These are phyloP conservation scores for Arizona elegans DNA, from an alignment of 2,113 vertebrate species.

Conservation along the genomic window DNA sequence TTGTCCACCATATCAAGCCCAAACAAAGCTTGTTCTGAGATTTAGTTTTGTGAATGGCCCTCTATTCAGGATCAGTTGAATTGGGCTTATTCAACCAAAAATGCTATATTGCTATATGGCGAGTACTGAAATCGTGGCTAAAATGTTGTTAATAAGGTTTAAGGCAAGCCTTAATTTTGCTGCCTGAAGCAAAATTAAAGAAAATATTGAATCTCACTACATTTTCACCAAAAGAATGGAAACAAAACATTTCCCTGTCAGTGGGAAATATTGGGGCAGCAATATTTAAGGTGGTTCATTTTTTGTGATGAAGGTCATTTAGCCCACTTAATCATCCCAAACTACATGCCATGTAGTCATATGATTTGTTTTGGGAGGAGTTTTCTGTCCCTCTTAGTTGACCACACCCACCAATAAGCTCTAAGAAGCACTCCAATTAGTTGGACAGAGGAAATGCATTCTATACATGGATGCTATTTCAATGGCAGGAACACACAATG, in stretches of 20 bases:
- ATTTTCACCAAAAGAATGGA: neutral
- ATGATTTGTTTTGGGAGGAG: neutral
- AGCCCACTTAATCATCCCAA: neutral
- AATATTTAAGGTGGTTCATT: neutral
- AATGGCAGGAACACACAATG: neutral
- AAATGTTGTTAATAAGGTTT: neutral
- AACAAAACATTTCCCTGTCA: neutral
- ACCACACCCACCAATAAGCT: neutral
- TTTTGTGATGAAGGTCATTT: neutral
- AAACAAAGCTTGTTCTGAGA: neutral
- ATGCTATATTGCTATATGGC: neutral
- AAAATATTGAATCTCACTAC: neutral
- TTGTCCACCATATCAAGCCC: neutral
- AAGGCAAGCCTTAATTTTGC: neutral
- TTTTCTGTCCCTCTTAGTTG: neutral
- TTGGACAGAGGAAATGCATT: neutral
- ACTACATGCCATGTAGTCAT: neutral
- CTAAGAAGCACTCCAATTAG: neutral
- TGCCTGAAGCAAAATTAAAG: neutral
- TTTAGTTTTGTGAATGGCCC: neutral
- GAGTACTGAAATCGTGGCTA: neutral
- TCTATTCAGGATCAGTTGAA: neutral
- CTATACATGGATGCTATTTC: neutral
- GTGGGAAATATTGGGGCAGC: neutral
- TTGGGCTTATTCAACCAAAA: neutral